Conservation (phyloP, 2,113 vertebrate species). For the Cyphomyrus discorhynchus region DNA sequence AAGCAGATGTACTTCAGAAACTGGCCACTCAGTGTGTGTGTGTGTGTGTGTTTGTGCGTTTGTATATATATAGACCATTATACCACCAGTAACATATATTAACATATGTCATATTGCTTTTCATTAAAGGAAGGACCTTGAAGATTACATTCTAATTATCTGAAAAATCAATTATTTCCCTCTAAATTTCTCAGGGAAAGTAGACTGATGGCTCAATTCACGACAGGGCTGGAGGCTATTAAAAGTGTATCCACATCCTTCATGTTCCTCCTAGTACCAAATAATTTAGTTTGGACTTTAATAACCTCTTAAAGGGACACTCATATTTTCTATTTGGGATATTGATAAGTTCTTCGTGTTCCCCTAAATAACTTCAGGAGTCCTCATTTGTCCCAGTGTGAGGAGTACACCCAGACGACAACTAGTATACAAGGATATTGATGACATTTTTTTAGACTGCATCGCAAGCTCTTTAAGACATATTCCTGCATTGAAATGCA, state of each 20-base stretch:
- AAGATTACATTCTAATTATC: background rate
- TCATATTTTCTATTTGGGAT: background rate
- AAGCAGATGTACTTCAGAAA: background rate
- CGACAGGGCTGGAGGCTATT: background rate
- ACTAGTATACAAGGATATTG: background rate
- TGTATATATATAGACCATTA: background rate
- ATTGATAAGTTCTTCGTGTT: background rate
- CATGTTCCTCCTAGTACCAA: background rate
- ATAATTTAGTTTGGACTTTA: slow-evolving; percentile 6
- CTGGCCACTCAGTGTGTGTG: background rate
- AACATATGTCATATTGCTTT: background rate
- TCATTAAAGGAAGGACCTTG: background rate
- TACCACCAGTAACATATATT: background rate
- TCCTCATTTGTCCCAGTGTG: background rate
- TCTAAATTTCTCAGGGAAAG: background rate
- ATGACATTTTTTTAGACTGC: background rate
- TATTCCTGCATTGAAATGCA: background rate
- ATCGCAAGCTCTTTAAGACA: background rate
- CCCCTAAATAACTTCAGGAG: background rate
- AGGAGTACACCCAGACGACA: background rate
- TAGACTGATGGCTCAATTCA: background rate
- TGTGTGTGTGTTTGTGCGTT: background rate
- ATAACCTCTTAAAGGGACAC: background rate
- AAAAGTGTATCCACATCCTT: background rate
- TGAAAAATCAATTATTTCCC: background rate